Percentiles rank a stretch among this genome's conserved stretches.
Conservation (phyloP, 2,113 vertebrate genomes). For the Mustela nigripes region DNA sequence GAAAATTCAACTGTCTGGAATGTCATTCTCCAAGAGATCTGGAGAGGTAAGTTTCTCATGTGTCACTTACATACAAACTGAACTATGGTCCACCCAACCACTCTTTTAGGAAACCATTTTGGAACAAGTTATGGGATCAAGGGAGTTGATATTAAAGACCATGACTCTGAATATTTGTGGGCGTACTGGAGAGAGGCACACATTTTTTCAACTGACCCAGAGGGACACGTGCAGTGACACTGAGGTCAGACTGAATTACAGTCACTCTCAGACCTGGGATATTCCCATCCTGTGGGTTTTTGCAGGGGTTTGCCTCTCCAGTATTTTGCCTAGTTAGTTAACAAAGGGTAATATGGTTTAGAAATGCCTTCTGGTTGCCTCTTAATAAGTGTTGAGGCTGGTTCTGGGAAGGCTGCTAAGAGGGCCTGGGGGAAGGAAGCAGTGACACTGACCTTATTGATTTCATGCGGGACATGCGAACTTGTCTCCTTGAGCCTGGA, state of each 20-base stretch:
- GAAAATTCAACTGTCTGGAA: not conserved
- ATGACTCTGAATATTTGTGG: not conserved
- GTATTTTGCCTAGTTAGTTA: not conserved
- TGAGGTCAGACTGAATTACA: not conserved
- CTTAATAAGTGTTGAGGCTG: not conserved
- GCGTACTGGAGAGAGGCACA: not conserved
- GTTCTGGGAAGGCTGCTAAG: not conserved
- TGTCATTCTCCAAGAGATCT: not conserved
- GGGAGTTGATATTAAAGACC: not conserved
- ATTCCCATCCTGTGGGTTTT: not conserved
- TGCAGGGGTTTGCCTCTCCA: not conserved
- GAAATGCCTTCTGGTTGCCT: not conserved
- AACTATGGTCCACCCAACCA: not conserved
- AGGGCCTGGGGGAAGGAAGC: not conserved
- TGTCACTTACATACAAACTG: not conserved
- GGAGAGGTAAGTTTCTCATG: not conserved
- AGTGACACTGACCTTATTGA: conserved; percentile 92
- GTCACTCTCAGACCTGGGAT: not conserved
- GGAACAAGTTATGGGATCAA: not conserved
- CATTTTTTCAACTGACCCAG: not conserved
- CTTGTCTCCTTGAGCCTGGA: conserved; percentile 98
- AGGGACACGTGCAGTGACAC: not conserved
- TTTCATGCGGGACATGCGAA: conserved; percentile 93
- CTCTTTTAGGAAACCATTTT: not conserved
- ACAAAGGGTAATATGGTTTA: not conserved